Evolutionary conservation across 1,140 invertebrate species (phyloP).

Genomic region (Bemisia tabaci): DNA sequence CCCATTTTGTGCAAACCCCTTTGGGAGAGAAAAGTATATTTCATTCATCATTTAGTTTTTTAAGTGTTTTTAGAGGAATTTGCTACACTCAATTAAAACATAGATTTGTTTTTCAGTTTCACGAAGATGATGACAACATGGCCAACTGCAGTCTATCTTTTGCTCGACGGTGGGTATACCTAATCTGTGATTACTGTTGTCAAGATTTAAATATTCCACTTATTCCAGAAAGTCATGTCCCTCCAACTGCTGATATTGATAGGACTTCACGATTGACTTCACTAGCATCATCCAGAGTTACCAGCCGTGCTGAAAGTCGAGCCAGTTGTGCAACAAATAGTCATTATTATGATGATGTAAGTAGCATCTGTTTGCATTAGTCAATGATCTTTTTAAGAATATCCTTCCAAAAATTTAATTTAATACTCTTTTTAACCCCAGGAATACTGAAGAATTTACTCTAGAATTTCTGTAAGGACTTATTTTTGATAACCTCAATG

Average conservation of each 20-base stretch:
- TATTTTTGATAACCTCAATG: too few relatives aligned
- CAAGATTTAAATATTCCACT: slow-evolving; percentile 30
- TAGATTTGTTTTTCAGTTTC: slow-evolving; percentile 33
- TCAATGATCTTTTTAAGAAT: too few relatives aligned
- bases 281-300: not conserved
- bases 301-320: not conserved
- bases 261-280: not conserved
- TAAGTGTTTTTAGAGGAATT: too few relatives aligned
- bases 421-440: too few relatives aligned
- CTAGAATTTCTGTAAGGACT: too few relatives aligned
- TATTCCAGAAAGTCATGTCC: slow-evolving; percentile 34
- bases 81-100: too few relatives aligned
- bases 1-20: too few relatives aligned
- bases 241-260: slow-evolving; percentile 16
- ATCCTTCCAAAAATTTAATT: too few relatives aligned
- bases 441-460: too few relatives aligned
- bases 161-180: slow-evolving; percentile 38
- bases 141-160: slow-evolving; percentile 37
- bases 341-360: not conserved
- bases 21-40: too few relatives aligned
- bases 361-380: not conserved
- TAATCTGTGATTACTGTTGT: slow-evolving; percentile 39
- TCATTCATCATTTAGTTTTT: too few relatives aligned
- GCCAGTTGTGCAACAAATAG: not conserved
- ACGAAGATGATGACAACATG: slow-evolving; percentile 31